phyloP scores from a whole-genome alignment of 2,797 vertebrate genomes.

The Eremophila alpestris region DNA sequence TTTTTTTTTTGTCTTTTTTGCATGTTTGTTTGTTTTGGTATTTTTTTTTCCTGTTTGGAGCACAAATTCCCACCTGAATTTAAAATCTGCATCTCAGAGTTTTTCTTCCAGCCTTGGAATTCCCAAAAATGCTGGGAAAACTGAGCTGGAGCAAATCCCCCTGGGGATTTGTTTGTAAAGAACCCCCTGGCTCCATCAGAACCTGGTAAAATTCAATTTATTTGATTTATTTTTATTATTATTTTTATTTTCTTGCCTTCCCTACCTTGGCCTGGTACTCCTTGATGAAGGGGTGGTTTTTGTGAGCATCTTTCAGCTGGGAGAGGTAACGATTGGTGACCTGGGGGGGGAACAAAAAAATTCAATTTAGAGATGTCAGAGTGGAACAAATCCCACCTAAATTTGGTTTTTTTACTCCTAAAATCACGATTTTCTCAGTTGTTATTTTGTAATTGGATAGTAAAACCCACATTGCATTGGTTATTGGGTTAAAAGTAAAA shows the following conservation, averaged over 20 bases:
- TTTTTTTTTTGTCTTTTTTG: neutral
- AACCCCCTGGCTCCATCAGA: neutral
- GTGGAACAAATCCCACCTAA: neutral
- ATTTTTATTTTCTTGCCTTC: accelerated
- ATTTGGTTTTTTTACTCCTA: neutral
- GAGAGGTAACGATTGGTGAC: slow-evolving; percentile 95
- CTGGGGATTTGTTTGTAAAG: neutral
- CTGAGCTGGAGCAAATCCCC: neutral
- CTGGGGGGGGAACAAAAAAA: slow-evolving; percentile 54
- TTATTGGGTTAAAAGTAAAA: no score
- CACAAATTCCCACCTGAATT: neutral
- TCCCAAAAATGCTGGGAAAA: neutral
- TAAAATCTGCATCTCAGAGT: accelerated
- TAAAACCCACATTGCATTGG: no score
- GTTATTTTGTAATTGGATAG: no score
- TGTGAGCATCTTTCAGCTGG: slow-evolving; percentile 94
- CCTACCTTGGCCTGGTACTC: slow-evolving; percentile 92
- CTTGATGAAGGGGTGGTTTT: slow-evolving; percentile 90
- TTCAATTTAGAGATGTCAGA: accelerated
- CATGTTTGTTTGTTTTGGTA: no score
- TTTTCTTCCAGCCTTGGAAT: no score
- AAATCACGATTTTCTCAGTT: neutral
- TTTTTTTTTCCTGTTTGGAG: neutral
- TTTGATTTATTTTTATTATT: neutral
- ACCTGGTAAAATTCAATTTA: accelerated